Evolutionary conservation across 2,888 invertebrate species (phyloP), one percentile per base, ranked within the genome.

Genomic region (Drosophila prostipennis): DNA sequence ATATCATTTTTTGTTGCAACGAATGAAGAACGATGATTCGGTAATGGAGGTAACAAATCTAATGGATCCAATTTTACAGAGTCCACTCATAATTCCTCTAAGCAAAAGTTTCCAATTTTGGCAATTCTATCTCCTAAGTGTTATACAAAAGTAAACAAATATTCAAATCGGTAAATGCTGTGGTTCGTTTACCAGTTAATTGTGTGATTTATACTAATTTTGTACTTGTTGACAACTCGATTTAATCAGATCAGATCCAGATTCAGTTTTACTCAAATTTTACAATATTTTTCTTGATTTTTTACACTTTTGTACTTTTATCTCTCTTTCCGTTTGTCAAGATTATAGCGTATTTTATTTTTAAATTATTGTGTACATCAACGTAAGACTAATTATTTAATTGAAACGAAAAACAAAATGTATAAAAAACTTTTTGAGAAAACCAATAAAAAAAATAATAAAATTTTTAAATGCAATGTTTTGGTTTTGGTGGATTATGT

Each of bases 311-410:
- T 53, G 45, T 52, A 61, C 61, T 64, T 74, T 61, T 51, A 54
- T 59, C 53, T 65, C 56, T 71, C 67, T 78, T 67, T 78, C 69
- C 65, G 72, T 78, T 82, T 72, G 74, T 80, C 80, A 76, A 70
- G 76, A 72, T 76, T 76, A 73, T 55, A 68, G 75, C 68, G 79
- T 87, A 88, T 79, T 85, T 80, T 73, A 69, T 73, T 78, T 74
- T 78, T 88, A 85, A 89, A 80, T 81, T 87, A 90, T 87, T 89
- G 86, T 90, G 84, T 90, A 91, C 84, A 90, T 91, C 87, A 90
- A 89, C 85, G 78, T 90, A 90, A 90, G 90, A 91, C 89, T 90
- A 90, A 90, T 89, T 89, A 89, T 82, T 87, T 89, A 90, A 85
- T 79, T 81, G 70, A 80, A 82, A 76, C 68, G 51, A 79, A 70